Percentiles rank a stretch among this genome's conserved stretches.
These are phyloP conservation scores for Chaenodraco wilsoni DNA, from an alignment of 2,797 vertebrate species.

Conservation along the genomic window DNA sequence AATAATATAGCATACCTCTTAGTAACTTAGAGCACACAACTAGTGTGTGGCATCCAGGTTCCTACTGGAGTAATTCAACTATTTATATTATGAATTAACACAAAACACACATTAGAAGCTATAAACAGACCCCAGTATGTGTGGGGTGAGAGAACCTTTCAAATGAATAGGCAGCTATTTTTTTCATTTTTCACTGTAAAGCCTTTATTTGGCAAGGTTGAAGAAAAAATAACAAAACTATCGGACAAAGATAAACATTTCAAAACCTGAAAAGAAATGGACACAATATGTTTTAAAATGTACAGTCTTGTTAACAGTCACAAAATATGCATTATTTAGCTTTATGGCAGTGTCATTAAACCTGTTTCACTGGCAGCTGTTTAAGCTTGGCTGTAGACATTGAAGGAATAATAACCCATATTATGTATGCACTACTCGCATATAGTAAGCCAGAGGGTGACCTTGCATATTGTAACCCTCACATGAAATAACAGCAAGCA, in stretches of 20 bases:
- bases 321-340: conserved; percentile 29
- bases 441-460: conserved; percentile 23
- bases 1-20: conserved; percentile 65
- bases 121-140: background rate
- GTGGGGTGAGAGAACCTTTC: conserved; percentile 7
- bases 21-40: conserved; percentile 49
- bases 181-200: conserved; percentile 42
- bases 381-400: conserved; percentile 26
- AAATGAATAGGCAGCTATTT: conserved; percentile 43
- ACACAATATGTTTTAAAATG: background rate
- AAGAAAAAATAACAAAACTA: conserved; percentile 10
- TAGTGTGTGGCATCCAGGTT: conserved; percentile 47
- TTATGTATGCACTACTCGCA: conserved; percentile 22
- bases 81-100: conserved; percentile 52
- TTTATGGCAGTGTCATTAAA: conserved; percentile 15
- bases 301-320: conserved; percentile 25
- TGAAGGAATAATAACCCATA: conserved; percentile 26
- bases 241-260: conserved; percentile 11
- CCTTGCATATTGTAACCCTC: conserved; percentile 21
- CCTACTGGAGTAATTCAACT: conserved; percentile 30
- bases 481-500: conserved; percentile 29
- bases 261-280: conserved; percentile 11
- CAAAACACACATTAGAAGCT: conserved; percentile 26
- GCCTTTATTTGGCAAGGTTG: conserved; percentile 38
- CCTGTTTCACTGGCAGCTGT: conserved; percentile 17